Conservation (phyloP, 2,113 vertebrate genomes). For the Gasterosteus nipponicus region DNA sequence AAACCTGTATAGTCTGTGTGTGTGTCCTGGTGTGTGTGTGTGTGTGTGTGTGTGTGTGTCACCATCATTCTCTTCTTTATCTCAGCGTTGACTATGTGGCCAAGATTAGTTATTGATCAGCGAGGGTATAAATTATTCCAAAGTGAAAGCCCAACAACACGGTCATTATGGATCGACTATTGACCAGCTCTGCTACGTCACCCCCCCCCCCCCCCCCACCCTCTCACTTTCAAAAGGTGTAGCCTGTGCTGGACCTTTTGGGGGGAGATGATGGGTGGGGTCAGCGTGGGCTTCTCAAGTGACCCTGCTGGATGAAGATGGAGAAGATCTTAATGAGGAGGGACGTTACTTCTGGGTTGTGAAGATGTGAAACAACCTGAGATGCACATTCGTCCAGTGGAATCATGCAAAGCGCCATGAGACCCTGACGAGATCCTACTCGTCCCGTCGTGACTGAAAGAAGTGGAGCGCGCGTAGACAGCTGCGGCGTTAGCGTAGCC, state of each 20-base stretch:
- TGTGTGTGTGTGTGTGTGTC: neutral
- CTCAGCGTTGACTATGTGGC: conserved; percentile 78
- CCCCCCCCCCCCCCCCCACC: conserved; percentile 59
- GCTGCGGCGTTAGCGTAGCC: too few relatives aligned
- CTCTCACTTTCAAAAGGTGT: too few relatives aligned
- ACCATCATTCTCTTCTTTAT: conserved; percentile 84
- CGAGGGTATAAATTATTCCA: conserved; percentile 81
- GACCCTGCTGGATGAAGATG: too few relatives aligned
- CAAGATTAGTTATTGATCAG: conserved; percentile 86
- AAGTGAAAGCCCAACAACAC: conserved; percentile 81
- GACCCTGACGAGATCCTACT: too few relatives aligned
- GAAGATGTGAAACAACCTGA: too few relatives aligned
- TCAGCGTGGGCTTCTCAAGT: conserved; percentile 39
- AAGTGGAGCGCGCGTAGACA: too few relatives aligned
- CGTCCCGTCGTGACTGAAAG: too few relatives aligned
- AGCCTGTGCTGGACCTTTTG: too few relatives aligned
- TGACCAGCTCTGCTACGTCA: conserved; percentile 77
- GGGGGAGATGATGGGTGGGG: conserved; percentile 60
- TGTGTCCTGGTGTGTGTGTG: neutral
- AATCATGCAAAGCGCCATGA: too few relatives aligned
- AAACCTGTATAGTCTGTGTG: conserved; percentile 24
- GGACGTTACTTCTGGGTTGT: too few relatives aligned
- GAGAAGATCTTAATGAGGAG: too few relatives aligned
- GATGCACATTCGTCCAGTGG: too few relatives aligned
- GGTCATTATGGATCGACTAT: conserved; percentile 79